Base-by-base conservation (phyloP, 2,797 vertebrate genomes). In the Scolopax bukidnonensis region DNA sequence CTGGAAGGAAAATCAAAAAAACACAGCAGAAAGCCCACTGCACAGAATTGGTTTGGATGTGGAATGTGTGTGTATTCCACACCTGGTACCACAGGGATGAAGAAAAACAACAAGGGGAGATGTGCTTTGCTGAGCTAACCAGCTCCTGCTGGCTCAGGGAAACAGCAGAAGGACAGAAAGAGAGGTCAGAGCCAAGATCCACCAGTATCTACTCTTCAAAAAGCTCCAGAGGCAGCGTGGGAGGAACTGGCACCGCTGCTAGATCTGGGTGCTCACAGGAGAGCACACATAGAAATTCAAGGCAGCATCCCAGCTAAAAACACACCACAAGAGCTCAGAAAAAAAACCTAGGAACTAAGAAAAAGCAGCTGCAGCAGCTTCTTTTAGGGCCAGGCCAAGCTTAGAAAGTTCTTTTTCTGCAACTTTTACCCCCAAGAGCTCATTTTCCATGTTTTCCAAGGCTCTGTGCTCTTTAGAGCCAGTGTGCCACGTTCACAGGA, bases 401-500 rank as follows among this genome's bases (percentile, higher is more conserved):
- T 33, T 23, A 25, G 18, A 79, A 82, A 71, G 18, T 32, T 25
- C 8, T 27, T 71, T 50, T 60, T 11, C 36, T 17, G 16, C 53
- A 69, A 6, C 25, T 71, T 45, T 16, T 23, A 6, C 5, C 36
- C 30, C 57, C 5, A 12, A 21, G 12, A 57, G 28, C 24, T 79
- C 33, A 6, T 51, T 64, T 86, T 17, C 47, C 1, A 0, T 1
- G 0, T 3, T 28, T 67, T 28, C 38, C 50, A 40, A 38, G 40
- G 57, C 47, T 61, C 40, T 14, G 41, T 17, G 79, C 47, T 74
- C 25, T 2, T 21, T 9, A 9, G 23, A 27, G 51, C n/a, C 50
- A 8, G 38, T 2, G 4, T 27, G 19, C 56, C 17, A 30, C 10
- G 4, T 5, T 40, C 54, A 2, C 32, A 15, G 13, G 12, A 25